phyloP scores from a whole-genome alignment of 2,888 invertebrate species.

The Pristionchus fissidentatus region DNA sequence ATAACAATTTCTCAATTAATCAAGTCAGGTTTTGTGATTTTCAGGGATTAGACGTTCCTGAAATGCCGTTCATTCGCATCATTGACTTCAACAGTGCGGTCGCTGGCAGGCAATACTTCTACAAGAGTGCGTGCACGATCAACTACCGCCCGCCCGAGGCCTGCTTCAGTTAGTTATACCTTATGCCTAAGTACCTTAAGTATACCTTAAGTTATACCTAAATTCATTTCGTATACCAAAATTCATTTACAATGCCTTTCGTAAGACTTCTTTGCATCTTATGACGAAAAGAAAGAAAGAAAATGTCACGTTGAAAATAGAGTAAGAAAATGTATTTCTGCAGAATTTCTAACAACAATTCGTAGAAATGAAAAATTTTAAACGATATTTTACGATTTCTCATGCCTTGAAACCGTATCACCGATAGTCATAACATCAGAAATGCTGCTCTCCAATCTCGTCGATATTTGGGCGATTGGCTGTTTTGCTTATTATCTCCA shows the following conservation, averaged over 20 bases:
- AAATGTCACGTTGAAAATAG: no score
- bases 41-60: background rate
- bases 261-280: no score
- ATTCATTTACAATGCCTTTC: no score
- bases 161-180: background rate
- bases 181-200: background rate
- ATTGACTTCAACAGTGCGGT: background rate
- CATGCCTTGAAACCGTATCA: background rate
- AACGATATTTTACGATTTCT: no score
- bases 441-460: background rate
- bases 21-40: background rate
- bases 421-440: background rate
- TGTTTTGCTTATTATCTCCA: background rate
- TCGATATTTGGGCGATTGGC: background rate
- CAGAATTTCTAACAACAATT: no score
- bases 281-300: no score
- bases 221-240: no score
- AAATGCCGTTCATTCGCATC: background rate
- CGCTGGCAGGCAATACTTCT: background rate
- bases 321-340: no score
- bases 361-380: no score
- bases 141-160: constrained; percentile 3
- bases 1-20: background rate
- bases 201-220: no score
- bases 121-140: background rate